Base-by-base conservation (phyloP, 2,113 vertebrate genomes). In the Morone chrysops region DNA sequence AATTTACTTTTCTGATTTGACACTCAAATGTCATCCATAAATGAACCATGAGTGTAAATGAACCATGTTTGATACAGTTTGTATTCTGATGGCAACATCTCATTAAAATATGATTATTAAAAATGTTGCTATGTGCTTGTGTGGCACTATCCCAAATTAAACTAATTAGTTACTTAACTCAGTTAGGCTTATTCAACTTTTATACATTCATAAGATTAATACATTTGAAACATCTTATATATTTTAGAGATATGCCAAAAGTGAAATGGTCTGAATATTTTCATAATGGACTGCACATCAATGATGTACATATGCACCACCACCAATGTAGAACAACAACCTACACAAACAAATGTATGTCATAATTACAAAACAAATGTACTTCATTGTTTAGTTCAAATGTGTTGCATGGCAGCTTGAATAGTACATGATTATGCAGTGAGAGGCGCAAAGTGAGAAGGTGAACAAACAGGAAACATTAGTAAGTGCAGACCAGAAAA, bases 401-500 rank as follows among this genome's bases (percentile, higher is more conserved):
- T 78, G 22, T 78, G 25, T 77, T 81, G 73, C 59, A 89, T 62
- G 6, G 77, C 36, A 80, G 40, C 47, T 75, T 18, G 78, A 75
- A 87, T 41, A 70, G 63, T 60, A 63, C 78, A 81, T 73, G 53
- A 86, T 67, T 84, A 90, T 88, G 89, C 84, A 89, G 81, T 63
- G 51, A 89, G 71, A 87, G 66, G 56, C 16, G 75, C 74, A 76
- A 68, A 84, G 90, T 92, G 78, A 71, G 92, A 80, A 90, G 83
- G 88, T 87, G 80, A 93, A 93, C 59, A 93, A 90, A 88, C 78
- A 84, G 76, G 78, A 92, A 87, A 92, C 75, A 92, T 95, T 95
- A 95, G 94, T 94, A 84, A 91, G 86, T 90, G 89, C 89, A 92
- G 87, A 90, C 90, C 65, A 92, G 72, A 89, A 89, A 89, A 82